Evolutionary conservation across 2,888 invertebrate species (phyloP), one percentile per base, ranked within the genome.

Genomic region (Melitaea athalia): DNA sequence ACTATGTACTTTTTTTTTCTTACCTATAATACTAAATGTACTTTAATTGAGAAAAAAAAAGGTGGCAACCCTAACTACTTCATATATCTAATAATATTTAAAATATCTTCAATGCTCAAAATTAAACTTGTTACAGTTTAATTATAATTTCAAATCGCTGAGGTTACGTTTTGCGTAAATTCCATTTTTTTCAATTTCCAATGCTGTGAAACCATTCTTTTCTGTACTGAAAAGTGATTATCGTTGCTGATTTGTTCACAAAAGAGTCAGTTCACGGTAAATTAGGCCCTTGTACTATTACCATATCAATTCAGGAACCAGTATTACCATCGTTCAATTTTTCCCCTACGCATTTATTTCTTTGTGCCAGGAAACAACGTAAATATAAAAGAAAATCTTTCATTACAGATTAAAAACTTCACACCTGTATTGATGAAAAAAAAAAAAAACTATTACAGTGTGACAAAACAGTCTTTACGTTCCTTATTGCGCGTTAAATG

Each of bases 191-290:
- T 33, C 33, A 33, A 33, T 33, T 38, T 38, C 8, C 15, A 24
- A 24, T 11, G 4, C 11, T 24, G 12, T 24, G 24, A 52, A 15
- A 12, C 24, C 10, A 24, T 50, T 52, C 24, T 11, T 15, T 31
- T 10, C 5, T 17, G 17, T 11, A 52, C 12, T 24, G 12, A 3
- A 52, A 31, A 24, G 38, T 11, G 12, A 24, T 52, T 52, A 24
- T 52, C 24, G 17, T 24, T 52, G 60, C 64, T 71, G 42, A 57
- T 17, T 45, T 17, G 49, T 12, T 8, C 57, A 59, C 77, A 69
- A 78, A 77, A 80, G 63, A 67, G 49, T 55, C 63, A 60, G 65
- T 69, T 72, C 69, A 68, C 69, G 67, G 69, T 65, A 60, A 72
- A 72, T 72, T 69, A 72, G 55, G 55, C 52, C 57, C 47, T 49